phyloP scores from a whole-genome alignment of 2,888 invertebrate species.

The Pristionchus japonicus region DNA sequence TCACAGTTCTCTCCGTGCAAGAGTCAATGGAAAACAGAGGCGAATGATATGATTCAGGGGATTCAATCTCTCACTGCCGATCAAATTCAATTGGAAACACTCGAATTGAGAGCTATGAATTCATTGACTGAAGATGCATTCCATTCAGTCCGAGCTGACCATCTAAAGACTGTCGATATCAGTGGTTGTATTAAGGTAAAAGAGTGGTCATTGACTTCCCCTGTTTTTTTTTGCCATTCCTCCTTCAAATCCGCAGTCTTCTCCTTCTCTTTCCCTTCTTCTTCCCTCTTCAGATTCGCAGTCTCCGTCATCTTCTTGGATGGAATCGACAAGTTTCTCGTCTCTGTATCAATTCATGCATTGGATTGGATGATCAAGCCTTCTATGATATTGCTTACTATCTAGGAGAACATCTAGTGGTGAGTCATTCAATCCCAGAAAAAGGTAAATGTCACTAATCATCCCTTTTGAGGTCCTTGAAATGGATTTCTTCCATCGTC shows the following conservation, averaged over 20 bases:
- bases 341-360: slow-evolving; percentile 72
- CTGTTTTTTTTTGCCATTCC: too few relatives aligned
- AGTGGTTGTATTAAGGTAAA: slow-evolving; percentile 69
- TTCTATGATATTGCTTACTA: slow-evolving; percentile 72
- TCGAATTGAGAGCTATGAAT: slow-evolving; percentile 67
- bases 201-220: too few relatives aligned
- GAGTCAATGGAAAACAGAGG: not conserved
- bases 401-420: slow-evolving; percentile 66
- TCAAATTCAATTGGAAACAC: slow-evolving; percentile 58
- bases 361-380: slow-evolving; percentile 70
- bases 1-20: not conserved
- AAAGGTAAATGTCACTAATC: not conserved
- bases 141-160: slow-evolving; percentile 60
- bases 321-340: slow-evolving; percentile 67
- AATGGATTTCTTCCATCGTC: slow-evolving; percentile 71
- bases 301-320: slow-evolving; percentile 51
- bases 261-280: not conserved
- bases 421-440: slow-evolving; percentile 46
- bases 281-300: not conserved
- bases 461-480: slow-evolving; percentile 62
- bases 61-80: slow-evolving; percentile 62
- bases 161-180: slow-evolving; percentile 68
- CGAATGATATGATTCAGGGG: slow-evolving; percentile 54
- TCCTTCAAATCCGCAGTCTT: not conserved
- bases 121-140: slow-evolving; percentile 66